phyloP scores from a whole-genome alignment of 2,888 invertebrate species.

The Cheilosia scutellata region DNA sequence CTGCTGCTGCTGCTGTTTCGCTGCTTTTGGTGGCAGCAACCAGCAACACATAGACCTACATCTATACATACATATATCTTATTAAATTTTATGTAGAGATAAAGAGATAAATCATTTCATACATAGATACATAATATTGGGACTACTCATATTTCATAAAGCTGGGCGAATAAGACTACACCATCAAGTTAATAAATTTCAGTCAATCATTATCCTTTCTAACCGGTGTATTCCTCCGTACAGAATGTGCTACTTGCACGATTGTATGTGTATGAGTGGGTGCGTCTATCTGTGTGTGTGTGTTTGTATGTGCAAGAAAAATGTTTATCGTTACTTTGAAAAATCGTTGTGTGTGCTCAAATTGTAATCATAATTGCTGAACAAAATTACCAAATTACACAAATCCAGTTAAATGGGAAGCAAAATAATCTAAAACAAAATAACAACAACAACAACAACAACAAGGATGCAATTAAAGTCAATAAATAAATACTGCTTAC shows the following conservation, averaged over 20 bases:
- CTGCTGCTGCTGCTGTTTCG: constrained; percentile 18
- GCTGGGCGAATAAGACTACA: constrained; percentile 49
- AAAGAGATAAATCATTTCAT: constrained; percentile 29
- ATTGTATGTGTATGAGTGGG: neutral
- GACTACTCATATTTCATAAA: constrained; percentile 45
- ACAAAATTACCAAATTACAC: neutral
- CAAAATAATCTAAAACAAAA: neutral
- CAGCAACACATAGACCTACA: neutral
- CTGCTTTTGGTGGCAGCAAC: constrained; percentile 4
- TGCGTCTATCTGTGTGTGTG: neutral
- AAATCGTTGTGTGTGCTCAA: constrained; percentile 1
- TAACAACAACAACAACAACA: neutral
- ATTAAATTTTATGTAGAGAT: constrained; percentile 17
- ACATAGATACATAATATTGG: constrained; percentile 38
- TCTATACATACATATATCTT: constrained; percentile 17
- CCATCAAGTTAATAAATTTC: constrained; percentile 65
- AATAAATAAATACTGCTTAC: too few species aligned
- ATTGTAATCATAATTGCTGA: neutral
- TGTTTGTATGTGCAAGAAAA: constrained; percentile 2
- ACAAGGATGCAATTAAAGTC: neutral
- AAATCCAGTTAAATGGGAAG: neutral
- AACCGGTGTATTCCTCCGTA: constrained; percentile 39
- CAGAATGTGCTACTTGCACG: neutral
- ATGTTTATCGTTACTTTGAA: constrained; percentile 4
- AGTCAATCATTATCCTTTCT: constrained; percentile 65